Conservation (phyloP, 2,797 vertebrate genomes). For the Ctenopoma multispine region DNA sequence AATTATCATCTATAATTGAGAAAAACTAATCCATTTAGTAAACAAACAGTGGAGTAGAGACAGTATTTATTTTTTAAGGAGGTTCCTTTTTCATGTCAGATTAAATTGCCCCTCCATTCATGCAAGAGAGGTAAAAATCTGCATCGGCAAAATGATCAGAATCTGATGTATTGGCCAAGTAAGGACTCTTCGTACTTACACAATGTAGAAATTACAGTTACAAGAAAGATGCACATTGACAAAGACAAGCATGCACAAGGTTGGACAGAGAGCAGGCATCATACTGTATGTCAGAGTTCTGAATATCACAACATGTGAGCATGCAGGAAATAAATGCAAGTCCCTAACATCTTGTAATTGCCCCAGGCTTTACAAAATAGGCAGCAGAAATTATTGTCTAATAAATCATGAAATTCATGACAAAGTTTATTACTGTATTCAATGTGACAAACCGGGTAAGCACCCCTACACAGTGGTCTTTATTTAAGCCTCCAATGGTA, state of each 20-base stretch:
- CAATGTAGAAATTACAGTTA: too few relatives aligned
- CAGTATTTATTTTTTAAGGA: background rate
- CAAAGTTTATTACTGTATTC: slow-evolving; percentile 10
- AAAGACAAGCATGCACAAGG: too few relatives aligned
- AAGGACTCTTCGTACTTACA: too few relatives aligned
- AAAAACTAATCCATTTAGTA: too few relatives aligned
- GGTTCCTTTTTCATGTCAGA: background rate
- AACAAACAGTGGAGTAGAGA: background rate
- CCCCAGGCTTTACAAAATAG: background rate
- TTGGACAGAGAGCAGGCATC: too few relatives aligned
- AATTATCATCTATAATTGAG: background rate
- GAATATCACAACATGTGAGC: background rate
- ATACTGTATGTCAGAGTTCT: too few relatives aligned
- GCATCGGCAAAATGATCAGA: background rate
- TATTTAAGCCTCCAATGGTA: slow-evolving; percentile 23
- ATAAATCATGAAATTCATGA: slow-evolving; percentile 12
- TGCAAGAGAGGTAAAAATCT: background rate
- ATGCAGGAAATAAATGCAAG: background rate
- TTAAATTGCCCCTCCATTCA: background rate
- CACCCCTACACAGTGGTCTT: background rate
- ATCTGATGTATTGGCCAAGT: too few relatives aligned
- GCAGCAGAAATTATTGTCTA: background rate
- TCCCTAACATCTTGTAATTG: background rate
- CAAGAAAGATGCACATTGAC: too few relatives aligned
- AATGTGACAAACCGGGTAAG: background rate